These are phyloP conservation scores for Varecia variegata DNA, from an alignment of 2,797 vertebrate species.

Conservation along the genomic window DNA sequence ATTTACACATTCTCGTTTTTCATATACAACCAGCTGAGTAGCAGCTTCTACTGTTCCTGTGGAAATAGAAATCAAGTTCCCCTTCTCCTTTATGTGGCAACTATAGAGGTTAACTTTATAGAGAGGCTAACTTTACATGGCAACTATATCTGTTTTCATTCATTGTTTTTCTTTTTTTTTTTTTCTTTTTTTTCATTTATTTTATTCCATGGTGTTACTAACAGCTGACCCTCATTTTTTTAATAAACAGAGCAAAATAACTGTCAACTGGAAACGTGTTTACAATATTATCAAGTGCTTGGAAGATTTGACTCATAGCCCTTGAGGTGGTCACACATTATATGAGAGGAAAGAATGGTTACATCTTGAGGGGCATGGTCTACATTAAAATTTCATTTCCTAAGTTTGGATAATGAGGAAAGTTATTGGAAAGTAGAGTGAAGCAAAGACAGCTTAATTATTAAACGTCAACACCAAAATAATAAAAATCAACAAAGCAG, in stretches of 20 bases:
- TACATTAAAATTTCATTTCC: slow-evolving; percentile 44
- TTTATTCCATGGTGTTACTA: too few relatives aligned
- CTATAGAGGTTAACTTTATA: neutral
- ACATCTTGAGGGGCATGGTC: neutral
- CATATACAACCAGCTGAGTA: neutral
- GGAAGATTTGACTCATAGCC: neutral
- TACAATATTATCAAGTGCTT: neutral
- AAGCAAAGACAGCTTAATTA: neutral
- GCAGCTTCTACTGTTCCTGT: neutral
- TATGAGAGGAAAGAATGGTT: neutral
- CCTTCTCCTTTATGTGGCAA: neutral
- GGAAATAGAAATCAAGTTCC: neutral
- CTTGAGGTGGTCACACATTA: neutral
- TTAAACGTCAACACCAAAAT: neutral
- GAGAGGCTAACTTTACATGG: neutral
- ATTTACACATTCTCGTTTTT: neutral
- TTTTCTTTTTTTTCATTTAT: too few relatives aligned
- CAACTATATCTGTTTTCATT: neutral
- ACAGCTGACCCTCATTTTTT: too few relatives aligned
- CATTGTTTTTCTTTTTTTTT: too few relatives aligned
- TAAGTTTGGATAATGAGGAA: neutral
- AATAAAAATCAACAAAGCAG: neutral
- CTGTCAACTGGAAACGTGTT: neutral
- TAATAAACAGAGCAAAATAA: neutral
- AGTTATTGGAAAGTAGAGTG: neutral